Percentiles rank a stretch among this genome's conserved stretches.
phyloP scores from a whole-genome alignment of 2,113 vertebrate species.

The Calonectris borealis region DNA sequence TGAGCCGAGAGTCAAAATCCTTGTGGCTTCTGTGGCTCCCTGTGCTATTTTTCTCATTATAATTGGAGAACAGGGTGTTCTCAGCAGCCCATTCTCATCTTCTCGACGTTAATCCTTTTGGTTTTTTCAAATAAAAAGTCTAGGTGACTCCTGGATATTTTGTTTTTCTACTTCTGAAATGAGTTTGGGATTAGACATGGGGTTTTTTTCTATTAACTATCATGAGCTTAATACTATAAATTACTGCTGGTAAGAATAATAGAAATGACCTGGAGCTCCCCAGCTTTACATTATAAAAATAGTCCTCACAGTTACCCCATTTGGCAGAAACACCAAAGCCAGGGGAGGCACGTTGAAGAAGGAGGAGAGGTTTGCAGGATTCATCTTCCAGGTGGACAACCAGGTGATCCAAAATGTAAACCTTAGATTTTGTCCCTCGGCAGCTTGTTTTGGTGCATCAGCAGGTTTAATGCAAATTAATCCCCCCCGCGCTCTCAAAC shows the following conservation, averaged over 20 bases:
- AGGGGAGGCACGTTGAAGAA: neutral
- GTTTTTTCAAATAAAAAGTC: neutral
- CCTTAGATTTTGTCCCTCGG: neutral
- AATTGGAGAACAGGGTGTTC: neutral
- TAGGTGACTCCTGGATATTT: neutral
- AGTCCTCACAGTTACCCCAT: neutral
- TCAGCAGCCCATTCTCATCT: neutral
- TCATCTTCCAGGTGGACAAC: neutral
- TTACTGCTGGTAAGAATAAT: neutral
- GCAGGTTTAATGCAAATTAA: neutral
- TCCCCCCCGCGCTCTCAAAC: neutral
- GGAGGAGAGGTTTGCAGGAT: neutral
- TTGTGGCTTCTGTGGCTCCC: neutral
- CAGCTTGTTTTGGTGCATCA: neutral
- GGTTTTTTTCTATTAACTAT: neutral
- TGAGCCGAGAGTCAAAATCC: neutral
- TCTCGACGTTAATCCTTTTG: neutral
- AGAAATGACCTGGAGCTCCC: neutral
- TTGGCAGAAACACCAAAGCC: neutral
- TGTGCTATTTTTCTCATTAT: neutral
- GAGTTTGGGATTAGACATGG: neutral
- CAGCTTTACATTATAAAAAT: neutral
- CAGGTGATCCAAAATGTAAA: neutral
- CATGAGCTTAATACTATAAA: neutral
- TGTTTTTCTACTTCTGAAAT: neutral